Base-by-base conservation (phyloP, 2,113 vertebrate genomes). In the Scopus umbretta region DNA sequence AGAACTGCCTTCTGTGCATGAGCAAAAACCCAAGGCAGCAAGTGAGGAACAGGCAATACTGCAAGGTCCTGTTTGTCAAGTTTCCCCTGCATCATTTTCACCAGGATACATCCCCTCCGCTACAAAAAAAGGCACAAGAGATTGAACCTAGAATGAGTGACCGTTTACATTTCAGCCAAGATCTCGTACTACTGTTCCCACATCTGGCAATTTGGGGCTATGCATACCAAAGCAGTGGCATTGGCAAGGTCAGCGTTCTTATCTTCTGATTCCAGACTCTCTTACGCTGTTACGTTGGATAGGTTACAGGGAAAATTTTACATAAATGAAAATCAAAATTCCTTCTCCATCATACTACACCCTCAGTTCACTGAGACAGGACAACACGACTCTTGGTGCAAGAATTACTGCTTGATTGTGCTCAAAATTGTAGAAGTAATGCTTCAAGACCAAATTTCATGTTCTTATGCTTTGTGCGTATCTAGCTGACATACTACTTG, bases 191-290 rank as follows among this genome's bases (percentile, higher is more conserved):
- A 5, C 68, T 8, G 23, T 78, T 95, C 18, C 67, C 40, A 20
- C 11, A 62, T 16, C 11, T 78, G 67, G 50, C 58, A 70, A 30
- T 42, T 65, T 43, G 87, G 47, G 20, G 49, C 72, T 83, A 34
- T 1, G 1, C 43, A 38, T 68, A 78, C 43, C 59, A 92, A 94
- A 89, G 62, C 7, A 5, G 23, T 13, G 49, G 16, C 3, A 0
- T 34, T 85, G 49, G 70, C 66, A 84, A 56, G 70, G 73, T 61
- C 72, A 50, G 70, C 0, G 0, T 34, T 66, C 86, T 94, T 92
- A 95, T 93, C 94, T 94, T 62, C 71, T 21, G 45, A 88, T 74
- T 93, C 63, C 94, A 96, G 95, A 27, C 62, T 80, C 42, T 91
- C 65, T 82, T 22, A 61, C 30, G 11, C 56, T 59, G 38, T 59